Percentiles rank a stretch among this genome's conserved stretches.
Evolutionary conservation across 2,888 invertebrate genomes (phyloP).

Genomic region (Aspidiotus rigidus): DNA sequence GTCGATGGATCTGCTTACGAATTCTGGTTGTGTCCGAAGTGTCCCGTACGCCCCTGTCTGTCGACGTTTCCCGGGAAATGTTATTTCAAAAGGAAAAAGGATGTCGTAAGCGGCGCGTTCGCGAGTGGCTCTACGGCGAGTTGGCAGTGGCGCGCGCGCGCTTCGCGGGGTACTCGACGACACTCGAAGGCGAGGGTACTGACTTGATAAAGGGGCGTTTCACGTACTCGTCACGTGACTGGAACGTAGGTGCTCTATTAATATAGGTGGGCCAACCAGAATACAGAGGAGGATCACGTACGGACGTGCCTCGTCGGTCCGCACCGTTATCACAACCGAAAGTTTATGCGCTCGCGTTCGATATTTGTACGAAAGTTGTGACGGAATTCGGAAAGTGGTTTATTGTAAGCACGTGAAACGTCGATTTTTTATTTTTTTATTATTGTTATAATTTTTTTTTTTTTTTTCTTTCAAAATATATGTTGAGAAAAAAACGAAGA

Average conservation of each 20-base stretch:
- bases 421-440: conserved; percentile 19
- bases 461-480: neutral
- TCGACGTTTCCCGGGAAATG: conserved; percentile 29
- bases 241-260: conserved; percentile 20
- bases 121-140: neutral
- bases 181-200: conserved; percentile 14
- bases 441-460: neutral
- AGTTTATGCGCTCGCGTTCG: conserved; percentile 27
- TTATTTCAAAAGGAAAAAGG: conserved; percentile 30
- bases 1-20: conserved; percentile 21
- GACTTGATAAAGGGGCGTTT: conserved; percentile 34
- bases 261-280: conserved; percentile 31
- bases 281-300: conserved; percentile 32
- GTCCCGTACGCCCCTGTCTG: conserved; percentile 26
- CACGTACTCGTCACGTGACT: conserved; percentile 33
- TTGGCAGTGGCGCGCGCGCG: neutral
- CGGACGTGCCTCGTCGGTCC: conserved; percentile 31
- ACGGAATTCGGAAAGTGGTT: conserved; percentile 26
- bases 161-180: neutral
- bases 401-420: conserved; percentile 29
- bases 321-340: conserved; percentile 30
- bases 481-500: no score
- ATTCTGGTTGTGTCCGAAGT: conserved; percentile 29
- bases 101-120: conserved; percentile 18
- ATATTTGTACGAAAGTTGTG: conserved; percentile 29